Percentiles rank a stretch among this genome's conserved stretches.
Evolutionary conservation across 1,140 invertebrate genomes (phyloP).

Genomic region (Nasonia longicornis): DNA sequence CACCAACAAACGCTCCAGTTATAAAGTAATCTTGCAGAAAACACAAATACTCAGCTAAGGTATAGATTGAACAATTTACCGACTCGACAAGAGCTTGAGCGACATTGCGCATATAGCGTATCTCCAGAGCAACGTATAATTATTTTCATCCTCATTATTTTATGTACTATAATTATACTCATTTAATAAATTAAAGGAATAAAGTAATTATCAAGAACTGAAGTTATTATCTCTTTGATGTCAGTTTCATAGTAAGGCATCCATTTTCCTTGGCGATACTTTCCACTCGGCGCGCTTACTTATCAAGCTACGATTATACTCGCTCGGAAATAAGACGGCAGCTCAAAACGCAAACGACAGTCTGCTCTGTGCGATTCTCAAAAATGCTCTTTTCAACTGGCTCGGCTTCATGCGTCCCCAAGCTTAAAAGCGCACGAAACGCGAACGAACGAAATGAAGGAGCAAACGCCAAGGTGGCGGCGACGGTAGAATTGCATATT

Average conservation of each 20-base stretch:
- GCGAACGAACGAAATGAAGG: constrained; percentile 35
- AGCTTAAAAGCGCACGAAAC: constrained; percentile 20
- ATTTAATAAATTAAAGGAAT: too few relatives aligned
- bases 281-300: neutral
- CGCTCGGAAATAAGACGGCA: neutral
- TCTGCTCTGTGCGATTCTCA: neutral
- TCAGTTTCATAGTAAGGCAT: neutral
- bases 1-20: constrained; percentile 20
- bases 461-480: constrained; percentile 18
- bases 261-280: neutral
- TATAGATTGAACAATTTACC: constrained; percentile 13
- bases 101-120: neutral
- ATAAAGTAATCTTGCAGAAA: neutral
- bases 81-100: constrained; percentile 6
- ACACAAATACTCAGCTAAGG: neutral
- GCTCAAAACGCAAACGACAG: neutral
- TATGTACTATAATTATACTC: neutral
- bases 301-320: neutral
- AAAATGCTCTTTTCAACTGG: constrained; percentile 1
- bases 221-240: neutral
- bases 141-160: neutral
- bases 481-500: constrained; percentile 50
- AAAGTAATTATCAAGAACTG: neutral
- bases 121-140: neutral
- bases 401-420: neutral